These are phyloP conservation scores for Hemiscyllium ocellatum DNA, from an alignment of 2,113 vertebrate species.

Conservation along the genomic window DNA sequence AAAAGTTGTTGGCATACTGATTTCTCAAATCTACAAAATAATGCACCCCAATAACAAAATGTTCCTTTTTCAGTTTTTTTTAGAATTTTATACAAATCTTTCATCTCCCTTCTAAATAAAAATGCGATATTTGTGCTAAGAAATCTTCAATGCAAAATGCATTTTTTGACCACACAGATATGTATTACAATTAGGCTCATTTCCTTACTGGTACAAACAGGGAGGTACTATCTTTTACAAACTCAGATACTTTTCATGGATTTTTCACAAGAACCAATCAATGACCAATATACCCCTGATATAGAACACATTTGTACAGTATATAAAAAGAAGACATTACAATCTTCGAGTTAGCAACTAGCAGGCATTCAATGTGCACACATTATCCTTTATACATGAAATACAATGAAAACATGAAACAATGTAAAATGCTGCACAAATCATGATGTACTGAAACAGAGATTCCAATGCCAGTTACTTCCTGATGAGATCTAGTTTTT, in stretches of 20 bases:
- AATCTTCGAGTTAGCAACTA: conserved; percentile 37
- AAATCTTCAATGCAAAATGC: conserved; percentile 27
- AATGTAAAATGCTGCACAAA: conserved; percentile 60
- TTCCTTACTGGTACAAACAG: conserved; percentile 28
- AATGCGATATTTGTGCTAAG: conserved; percentile 31
- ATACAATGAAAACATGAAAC: conserved; percentile 60
- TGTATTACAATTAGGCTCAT: conserved; percentile 37
- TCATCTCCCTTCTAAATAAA: conserved; percentile 35
- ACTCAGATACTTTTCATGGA: conserved; percentile 45
- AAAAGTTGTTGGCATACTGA: conserved; percentile 53
- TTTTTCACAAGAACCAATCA: conserved; percentile 48
- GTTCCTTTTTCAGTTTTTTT: conserved; percentile 51
- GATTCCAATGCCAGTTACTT: conserved; percentile 26
- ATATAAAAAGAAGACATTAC: conserved; percentile 45
- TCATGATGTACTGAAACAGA: conserved; percentile 46
- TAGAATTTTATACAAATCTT: conserved; percentile 55
- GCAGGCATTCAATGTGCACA: conserved; percentile 54
- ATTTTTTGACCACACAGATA: conserved; percentile 56
- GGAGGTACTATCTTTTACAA: conserved; percentile 42
- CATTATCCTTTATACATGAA: conserved; percentile 55
- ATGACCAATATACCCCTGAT: conserved; percentile 46
- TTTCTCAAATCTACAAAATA: conserved; percentile 49
- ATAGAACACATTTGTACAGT: conserved; percentile 40
- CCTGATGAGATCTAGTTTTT: neutral
- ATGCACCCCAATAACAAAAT: conserved; percentile 48